Percentiles rank a stretch among this genome's conserved stretches.
Conservation (phyloP, 2,888 invertebrate genomes). For the Stenichneumon culpator region DNA sequence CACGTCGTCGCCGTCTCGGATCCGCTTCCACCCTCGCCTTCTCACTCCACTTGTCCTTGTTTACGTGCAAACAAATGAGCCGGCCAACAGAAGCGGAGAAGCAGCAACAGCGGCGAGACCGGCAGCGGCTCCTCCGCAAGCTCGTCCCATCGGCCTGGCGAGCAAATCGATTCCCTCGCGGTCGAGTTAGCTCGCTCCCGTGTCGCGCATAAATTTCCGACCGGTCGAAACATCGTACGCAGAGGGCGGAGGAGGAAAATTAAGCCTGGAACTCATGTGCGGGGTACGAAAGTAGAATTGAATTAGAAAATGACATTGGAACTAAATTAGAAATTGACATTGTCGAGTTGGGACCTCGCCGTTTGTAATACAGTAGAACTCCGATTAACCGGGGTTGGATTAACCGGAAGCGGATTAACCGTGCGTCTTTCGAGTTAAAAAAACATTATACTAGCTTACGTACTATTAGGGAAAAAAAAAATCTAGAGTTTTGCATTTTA, state of each 20-base stretch:
- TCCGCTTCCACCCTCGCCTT: conserved; percentile 34
- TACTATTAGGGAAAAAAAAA: too few relatives aligned
- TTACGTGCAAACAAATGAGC: conserved; percentile 67
- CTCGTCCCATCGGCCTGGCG: background rate
- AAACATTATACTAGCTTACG: too few relatives aligned
- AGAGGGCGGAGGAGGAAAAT: background rate
- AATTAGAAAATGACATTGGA: too few relatives aligned
- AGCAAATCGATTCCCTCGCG: conserved; percentile 47
- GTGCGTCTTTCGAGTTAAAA: too few relatives aligned
- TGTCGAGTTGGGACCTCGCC: too few relatives aligned
- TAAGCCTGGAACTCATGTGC: too few relatives aligned
- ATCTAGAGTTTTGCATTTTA: too few relatives aligned
- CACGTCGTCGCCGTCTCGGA: conserved; percentile 63
- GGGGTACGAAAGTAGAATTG: too few relatives aligned
- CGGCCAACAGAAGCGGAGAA: conserved; percentile 42
- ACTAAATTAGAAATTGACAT: too few relatives aligned
- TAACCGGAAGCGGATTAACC: too few relatives aligned
- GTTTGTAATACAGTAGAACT: too few relatives aligned
- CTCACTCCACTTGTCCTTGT: conserved; percentile 43
- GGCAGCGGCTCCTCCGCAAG: conserved; percentile 1
- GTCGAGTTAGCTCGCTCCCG: conserved; percentile 5
- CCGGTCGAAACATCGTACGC: background rate
- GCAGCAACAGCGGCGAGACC: conserved; percentile 16
- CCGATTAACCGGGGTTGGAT: too few relatives aligned
- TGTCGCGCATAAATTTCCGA: conserved; percentile 19